Evolutionary conservation across 2,888 invertebrate genomes (phyloP).

Genomic region (Tortricodes alternella): DNA sequence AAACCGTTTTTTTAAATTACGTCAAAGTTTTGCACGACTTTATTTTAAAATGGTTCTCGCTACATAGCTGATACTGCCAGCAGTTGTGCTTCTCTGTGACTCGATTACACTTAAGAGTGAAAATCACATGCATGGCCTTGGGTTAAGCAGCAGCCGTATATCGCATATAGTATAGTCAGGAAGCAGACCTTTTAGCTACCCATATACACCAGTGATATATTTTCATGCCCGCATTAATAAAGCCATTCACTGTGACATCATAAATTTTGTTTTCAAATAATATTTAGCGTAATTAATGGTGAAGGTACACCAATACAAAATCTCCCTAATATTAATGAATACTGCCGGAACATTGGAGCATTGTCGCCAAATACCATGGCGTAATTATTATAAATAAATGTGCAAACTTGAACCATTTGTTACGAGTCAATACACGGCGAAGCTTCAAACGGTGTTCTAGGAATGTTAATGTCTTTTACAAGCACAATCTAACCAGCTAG

Average conservation of each 20-base stretch:
- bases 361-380: conserved; percentile 60
- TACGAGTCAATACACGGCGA: conserved; percentile 49
- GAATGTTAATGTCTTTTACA: conserved; percentile 20
- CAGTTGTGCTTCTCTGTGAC: conserved; percentile 5
- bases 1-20: no score
- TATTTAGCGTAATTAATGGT: conserved; percentile 26
- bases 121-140: neutral
- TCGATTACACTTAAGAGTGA: neutral
- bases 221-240: conserved; percentile 16
- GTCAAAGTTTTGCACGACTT: neutral
- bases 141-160: neutral
- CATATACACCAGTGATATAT: conserved; percentile 8
- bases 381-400: conserved; percentile 70
- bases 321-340: conserved; percentile 39
- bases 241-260: conserved; percentile 18
- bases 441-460: conserved; percentile 37
- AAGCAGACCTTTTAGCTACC: neutral
- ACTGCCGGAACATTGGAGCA: conserved; percentile 54
- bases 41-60: neutral
- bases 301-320: conserved; percentile 28
- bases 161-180: neutral
- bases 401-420: conserved; percentile 56
- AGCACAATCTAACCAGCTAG: neutral
- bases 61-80: neutral
- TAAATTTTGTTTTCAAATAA: conserved; percentile 27